Percentiles rank a stretch among this genome's conserved stretches.
These are phyloP conservation scores for Metalampra italica DNA, from an alignment of 2,888 invertebrate genomes.

Conservation along the genomic window DNA sequence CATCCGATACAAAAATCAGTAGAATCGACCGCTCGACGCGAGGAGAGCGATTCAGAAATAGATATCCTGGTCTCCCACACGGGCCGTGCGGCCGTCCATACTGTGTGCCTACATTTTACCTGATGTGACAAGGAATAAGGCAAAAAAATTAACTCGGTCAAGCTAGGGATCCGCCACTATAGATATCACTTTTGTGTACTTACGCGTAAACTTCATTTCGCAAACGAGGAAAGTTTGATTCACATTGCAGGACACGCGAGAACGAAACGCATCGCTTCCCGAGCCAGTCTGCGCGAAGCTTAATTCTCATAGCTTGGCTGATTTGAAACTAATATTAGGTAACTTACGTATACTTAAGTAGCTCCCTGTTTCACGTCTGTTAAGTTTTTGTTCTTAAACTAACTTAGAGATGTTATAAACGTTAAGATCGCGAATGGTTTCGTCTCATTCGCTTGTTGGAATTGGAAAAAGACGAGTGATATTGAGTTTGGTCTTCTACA, in stretches of 20 bases:
- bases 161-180: constrained; percentile 19
- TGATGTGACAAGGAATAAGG: constrained; percentile 20
- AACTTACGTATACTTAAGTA: constrained; percentile 16
- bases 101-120: constrained; percentile 51
- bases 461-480: constrained; percentile 14
- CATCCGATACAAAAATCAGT: no score
- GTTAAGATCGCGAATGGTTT: constrained; percentile 2
- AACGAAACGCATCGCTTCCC: no score
- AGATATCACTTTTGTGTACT: neutral
- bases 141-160: constrained; percentile 24
- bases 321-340: constrained; percentile 18
- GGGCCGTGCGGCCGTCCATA: constrained; percentile 61
- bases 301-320: constrained; percentile 27
- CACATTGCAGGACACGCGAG: no score
- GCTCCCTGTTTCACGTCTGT: constrained; percentile 28
- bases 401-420: constrained; percentile 12
- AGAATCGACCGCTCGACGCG: no score
- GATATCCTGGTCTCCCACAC: constrained; percentile 41
- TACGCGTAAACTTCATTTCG: neutral
- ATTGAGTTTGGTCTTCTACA: constrained; percentile 17
- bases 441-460: constrained; percentile 17
- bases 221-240: no score
- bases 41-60: no score
- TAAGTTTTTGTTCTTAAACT: constrained; percentile 29
- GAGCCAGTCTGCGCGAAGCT: neutral